Base-by-base conservation (phyloP, 2,888 invertebrate genomes). In the Drosophila kanekoi region DNA sequence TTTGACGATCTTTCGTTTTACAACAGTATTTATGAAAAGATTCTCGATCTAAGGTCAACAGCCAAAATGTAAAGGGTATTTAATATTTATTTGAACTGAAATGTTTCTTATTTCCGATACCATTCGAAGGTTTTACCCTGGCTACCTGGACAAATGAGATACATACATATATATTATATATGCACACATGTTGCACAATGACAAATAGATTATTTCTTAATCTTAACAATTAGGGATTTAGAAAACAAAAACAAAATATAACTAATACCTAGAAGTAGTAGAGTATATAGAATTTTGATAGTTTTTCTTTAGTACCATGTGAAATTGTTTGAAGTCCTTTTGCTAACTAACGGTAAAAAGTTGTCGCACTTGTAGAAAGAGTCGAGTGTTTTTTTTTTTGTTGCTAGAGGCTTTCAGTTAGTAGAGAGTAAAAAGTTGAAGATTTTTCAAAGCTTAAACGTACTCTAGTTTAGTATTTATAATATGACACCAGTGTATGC, bases 11-110 rank as follows among this genome's bases (percentile, higher is more conserved):
- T 28, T 62, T 63, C 53, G 59, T 66, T 68, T 60, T 56, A 62
- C 61, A 54, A 64, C 44, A 64, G 32, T 43, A 35, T 33, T 45
- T 45, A 58, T 53, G 53, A 62, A 67, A 56, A 53, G 49, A 53
- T 40, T 68, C 41, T 37, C 47, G 68, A 54, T 23, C 48, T 53
- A 56, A 64, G 54, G 65, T 77, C 61, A 77, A 85, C 81, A 84
- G 85, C 82, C 87, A 82, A 78, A 63, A 58, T 66, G 61, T 60
- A 69, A 77, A 83, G 64, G 67, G 48, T 69, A 69, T 45, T 47
- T 58, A 37, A 32, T 63, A 28, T 57, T 49, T 72, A 57, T 13
- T 57, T 47, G 2, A 72, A 59, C 40, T 43, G 41, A 70, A 60
- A 60, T 61, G 20, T 49, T 28, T 68, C 43, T 32, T 32, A 10